Evolutionary conservation across 1,140 invertebrate species (phyloP), one percentile per base, ranked within the genome.

Genomic region (Orussus abietinus): DNA sequence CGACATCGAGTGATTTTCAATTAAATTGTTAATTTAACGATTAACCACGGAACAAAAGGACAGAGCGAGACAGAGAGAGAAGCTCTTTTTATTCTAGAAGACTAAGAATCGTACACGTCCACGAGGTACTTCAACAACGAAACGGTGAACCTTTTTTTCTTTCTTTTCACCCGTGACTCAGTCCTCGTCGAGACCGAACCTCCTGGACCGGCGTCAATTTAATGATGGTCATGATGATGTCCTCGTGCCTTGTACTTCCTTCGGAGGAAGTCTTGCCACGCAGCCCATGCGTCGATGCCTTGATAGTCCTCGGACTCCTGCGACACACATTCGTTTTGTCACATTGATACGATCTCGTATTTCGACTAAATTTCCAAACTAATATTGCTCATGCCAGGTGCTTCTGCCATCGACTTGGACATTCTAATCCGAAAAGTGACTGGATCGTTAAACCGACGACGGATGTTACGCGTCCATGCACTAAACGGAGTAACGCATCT

Each of bases 371-470:
- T 52, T 42, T 38, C 3, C 11, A 43, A 53, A 65, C 59, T 59
- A 64, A 61, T 61, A 62, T 54, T 58, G 55, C 51, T 56, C 11
- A 51, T 49, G 20, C 15, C 43, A 38, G 53, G 42, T 31, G 39
- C 41, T 51, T 48, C 51, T 42, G 39, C 45, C 37, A 45, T 53
- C 38, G 58, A 38, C 45, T 50, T 47, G 45, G 67, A 63, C 54
- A 69, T 67, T 66, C 67, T 53, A 53, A 70, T 70, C 67, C 68
- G 66, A 42, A 68, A 70, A 47, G 42, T 59, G 49, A 65, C 49
- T 35, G 50, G 38, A 40, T 33, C 19, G 38, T 48, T 18, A 26
- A 22, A 30, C 25, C 10, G 15, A 32, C 20, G n/a, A 21, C 15
- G 12, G 13, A 26, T 42, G 26, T 37, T 32, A 38, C 14, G 22